These are phyloP conservation scores for Macrotrachela quadricornifera DNA, from an alignment of 1,140 invertebrate species.

Conservation along the genomic window DNA sequence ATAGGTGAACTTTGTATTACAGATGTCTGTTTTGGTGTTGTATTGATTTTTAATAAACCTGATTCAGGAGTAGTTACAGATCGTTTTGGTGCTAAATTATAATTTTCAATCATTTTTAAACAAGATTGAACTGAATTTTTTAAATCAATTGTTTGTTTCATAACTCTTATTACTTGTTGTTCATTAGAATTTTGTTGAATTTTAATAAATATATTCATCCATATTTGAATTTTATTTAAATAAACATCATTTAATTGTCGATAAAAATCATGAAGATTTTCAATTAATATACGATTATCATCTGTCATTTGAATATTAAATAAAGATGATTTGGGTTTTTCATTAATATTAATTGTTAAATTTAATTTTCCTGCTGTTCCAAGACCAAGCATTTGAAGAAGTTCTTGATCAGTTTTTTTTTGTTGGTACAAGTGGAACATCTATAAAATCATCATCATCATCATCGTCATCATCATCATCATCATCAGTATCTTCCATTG, in stretches of 20 bases:
- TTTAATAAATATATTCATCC: conserved; percentile 11
- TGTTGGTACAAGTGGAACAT: conserved; percentile 16
- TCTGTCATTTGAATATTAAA: conserved; percentile 8
- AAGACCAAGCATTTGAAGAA: conserved; percentile 6
- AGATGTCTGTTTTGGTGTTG: no score
- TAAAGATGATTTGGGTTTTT: no score
- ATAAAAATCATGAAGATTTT: conserved; percentile 16
- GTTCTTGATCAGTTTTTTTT: conserved; percentile 4
- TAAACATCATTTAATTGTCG: conserved; percentile 12
- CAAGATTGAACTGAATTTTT: conserved; percentile 11
- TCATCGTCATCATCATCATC: conserved; percentile 11
- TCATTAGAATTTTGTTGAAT: conserved; percentile 8
- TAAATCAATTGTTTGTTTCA: conserved; percentile 16
- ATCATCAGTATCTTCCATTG: not conserved
- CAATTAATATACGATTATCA: conserved; percentile 14
- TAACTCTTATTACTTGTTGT: conserved; percentile 6
- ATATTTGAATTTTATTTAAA: conserved; percentile 12
- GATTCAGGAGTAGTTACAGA: no score
- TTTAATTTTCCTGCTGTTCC: not conserved
- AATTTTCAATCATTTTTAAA: conserved; percentile 11
- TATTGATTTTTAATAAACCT: no score
- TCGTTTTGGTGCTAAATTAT: not conserved
- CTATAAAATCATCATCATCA: conserved; percentile 22
- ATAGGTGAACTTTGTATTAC: no score
- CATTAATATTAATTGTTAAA: no score